A percentile compares a stretch with the other conserved stretches of the same genome.
Evolutionary conservation across 1,140 invertebrate species (phyloP).

Genomic region (Cyclina sinensis): DNA sequence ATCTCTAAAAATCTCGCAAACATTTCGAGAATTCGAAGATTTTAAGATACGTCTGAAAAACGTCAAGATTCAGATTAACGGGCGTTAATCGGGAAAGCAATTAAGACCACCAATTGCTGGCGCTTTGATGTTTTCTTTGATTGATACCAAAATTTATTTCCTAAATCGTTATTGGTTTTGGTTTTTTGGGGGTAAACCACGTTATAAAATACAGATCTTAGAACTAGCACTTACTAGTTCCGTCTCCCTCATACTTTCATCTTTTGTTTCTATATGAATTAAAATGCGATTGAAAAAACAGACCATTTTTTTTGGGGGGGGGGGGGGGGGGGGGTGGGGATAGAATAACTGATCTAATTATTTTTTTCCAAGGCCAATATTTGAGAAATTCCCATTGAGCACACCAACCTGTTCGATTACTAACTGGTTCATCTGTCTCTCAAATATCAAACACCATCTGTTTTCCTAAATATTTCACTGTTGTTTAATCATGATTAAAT

Average conservation of each 20-base stretch:
- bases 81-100: constrained; percentile 20
- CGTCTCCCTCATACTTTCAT: too few relatives aligned
- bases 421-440: neutral
- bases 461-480: neutral
- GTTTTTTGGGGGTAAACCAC: neutral
- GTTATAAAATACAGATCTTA: neutral
- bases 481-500: neutral
- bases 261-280: too few relatives aligned
- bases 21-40: constrained; percentile 27
- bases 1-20: constrained; percentile 19
- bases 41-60: constrained; percentile 4
- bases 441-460: neutral
- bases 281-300: too few relatives aligned
- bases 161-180: constrained; percentile 15
- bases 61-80: constrained; percentile 6
- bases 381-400: too few relatives aligned
- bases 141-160: constrained; percentile 44
- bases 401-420: too few relatives aligned
- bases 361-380: too few relatives aligned
- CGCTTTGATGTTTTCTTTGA: constrained; percentile 49
- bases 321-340: too few relatives aligned
- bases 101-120: constrained; percentile 13
- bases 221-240: neutral
- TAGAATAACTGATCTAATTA: too few relatives aligned
- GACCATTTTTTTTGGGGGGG: too few relatives aligned